Evolutionary conservation across 1,140 invertebrate genomes (phyloP), one percentile per base, ranked within the genome.

Genomic region (Drosophila asahinai): DNA sequence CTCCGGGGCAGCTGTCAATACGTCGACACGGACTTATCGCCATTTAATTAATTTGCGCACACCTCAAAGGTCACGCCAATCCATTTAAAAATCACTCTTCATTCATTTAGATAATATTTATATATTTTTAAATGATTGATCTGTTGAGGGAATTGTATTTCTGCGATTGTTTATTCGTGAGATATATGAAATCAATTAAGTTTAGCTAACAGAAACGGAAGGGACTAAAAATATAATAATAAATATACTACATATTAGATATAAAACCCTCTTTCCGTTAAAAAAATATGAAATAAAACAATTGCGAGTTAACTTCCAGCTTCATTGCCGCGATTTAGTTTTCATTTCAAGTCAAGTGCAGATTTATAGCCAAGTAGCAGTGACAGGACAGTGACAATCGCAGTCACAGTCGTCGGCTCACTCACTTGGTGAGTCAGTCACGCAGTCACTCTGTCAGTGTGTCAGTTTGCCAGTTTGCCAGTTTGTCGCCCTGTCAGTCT

Each of bases 1-100:
- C 67, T 43, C 47, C 38, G 36, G 73, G 73, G 76, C 74, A 77
- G 57, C 76, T 78, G 59, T 62, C 72, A 58, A 81, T 86, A 73
- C 40, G 57, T 84, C 78, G 68, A 74, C 82, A 54, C 33, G 63
- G 33, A 45, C 62, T 89, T 81, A 89, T 87, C 84, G 63, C 15
- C 77, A 60, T 83, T 83, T 81, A 87, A 87, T 87, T 87, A 74
- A 87, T 89, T 89, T 72, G 47, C 80, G 27, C 80, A 67, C 77
- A 87, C 60, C 77, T 65, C 70, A 80, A 73, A 86, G 83, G 79
- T 86, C 83, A 72, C n/a, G 17, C 42, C 40, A 40, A 42, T 66
- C 45, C 72, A 49, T 66, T 77, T 33, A 59, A 58, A 45, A 36
- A 17, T 27, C 36, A 52, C 36, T 27, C 25, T 74, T 22, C 14